phyloP scores from a whole-genome alignment of 2,888 invertebrate species.

The Empis stercorea region DNA sequence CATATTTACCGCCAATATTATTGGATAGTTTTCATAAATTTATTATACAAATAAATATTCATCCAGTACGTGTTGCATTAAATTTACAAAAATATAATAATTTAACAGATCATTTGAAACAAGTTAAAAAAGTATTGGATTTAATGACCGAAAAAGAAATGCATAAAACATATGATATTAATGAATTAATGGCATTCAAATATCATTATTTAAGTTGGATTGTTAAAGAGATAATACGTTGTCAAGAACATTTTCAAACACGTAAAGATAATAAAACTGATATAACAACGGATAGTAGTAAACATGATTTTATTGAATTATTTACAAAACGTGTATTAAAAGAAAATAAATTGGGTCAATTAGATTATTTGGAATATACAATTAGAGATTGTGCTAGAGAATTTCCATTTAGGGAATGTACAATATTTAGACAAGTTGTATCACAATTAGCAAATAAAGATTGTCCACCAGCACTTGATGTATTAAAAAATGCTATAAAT shows the following conservation, averaged over 20 bases:
- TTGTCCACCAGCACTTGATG: slow-evolving; percentile 49
- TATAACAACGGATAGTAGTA: slow-evolving; percentile 15
- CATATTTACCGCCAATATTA: slow-evolving; percentile 57
- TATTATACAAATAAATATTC: slow-evolving; percentile 71
- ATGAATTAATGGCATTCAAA: slow-evolving; percentile 85
- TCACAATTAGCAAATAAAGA: slow-evolving; percentile 63
- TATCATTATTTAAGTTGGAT: slow-evolving; percentile 71
- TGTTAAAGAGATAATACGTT: slow-evolving; percentile 56
- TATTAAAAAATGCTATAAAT: slow-evolving; percentile 71
- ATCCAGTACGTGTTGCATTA: slow-evolving; percentile 69
- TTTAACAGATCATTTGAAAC: slow-evolving; percentile 59
- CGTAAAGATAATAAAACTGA: slow-evolving; percentile 25
- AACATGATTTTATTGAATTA: slow-evolving; percentile 53
- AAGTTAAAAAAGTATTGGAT: slow-evolving; percentile 65
- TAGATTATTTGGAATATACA: slow-evolving; percentile 57
- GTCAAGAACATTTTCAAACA: slow-evolving; percentile 51
- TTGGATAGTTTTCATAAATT: slow-evolving; percentile 71
- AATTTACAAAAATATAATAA: slow-evolving; percentile 62
- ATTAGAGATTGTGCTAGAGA: slow-evolving; percentile 76
- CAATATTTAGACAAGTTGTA: slow-evolving; percentile 73
- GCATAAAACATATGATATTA: slow-evolving; percentile 65
- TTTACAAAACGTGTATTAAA: slow-evolving; percentile 65
- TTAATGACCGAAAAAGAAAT: slow-evolving; percentile 77
- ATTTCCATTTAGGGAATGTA: slow-evolving; percentile 82
- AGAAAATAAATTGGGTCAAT: slow-evolving; percentile 54